These are phyloP conservation scores for Chymomyza fuscimana DNA, from an alignment of 2,888 invertebrate genomes.

Conservation along the genomic window DNA sequence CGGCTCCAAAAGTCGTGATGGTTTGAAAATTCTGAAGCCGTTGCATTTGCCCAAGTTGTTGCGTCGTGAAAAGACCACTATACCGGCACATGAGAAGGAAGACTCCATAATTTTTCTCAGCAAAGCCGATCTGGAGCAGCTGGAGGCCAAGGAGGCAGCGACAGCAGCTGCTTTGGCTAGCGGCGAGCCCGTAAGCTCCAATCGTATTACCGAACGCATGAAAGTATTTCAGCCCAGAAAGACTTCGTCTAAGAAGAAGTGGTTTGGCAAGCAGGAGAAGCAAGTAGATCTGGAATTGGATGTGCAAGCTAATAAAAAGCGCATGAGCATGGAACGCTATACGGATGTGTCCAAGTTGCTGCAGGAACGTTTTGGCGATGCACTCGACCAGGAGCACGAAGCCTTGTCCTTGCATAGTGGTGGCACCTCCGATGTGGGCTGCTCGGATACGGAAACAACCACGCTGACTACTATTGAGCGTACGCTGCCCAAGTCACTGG, in stretches of 20 bases:
- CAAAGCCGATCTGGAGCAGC: slow-evolving; percentile 84
- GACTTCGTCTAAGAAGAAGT: slow-evolving; percentile 82
- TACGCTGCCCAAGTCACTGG: slow-evolving; percentile 55
- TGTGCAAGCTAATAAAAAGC: slow-evolving; percentile 82
- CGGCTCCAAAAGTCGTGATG: slow-evolving; percentile 81
- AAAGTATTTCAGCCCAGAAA: slow-evolving; percentile 78
- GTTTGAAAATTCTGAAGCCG: slow-evolving; percentile 82
- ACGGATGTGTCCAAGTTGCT: slow-evolving; percentile 87
- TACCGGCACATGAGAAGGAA: slow-evolving; percentile 82
- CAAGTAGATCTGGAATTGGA: slow-evolving; percentile 81
- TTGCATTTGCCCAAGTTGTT: slow-evolving; percentile 77
- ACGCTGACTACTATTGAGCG: slow-evolving; percentile 68
- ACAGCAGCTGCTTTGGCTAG: slow-evolving; percentile 56
- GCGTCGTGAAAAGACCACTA: slow-evolving; percentile 78
- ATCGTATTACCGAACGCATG: slow-evolving; percentile 79
- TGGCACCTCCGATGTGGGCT: slow-evolving; percentile 53
- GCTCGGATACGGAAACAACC: slow-evolving; percentile 74
- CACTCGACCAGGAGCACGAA: slow-evolving; percentile 44
- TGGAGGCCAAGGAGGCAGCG: slow-evolving; percentile 80
- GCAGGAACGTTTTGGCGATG: slow-evolving; percentile 84
- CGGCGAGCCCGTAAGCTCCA: slow-evolving; percentile 36
- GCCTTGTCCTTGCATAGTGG: slow-evolving; percentile 63
- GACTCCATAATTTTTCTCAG: slow-evolving; percentile 85
- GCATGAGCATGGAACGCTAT: slow-evolving; percentile 86
- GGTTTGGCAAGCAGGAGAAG: slow-evolving; percentile 82